Conservation (phyloP, 1,140 invertebrate species). For the Nylanderia fulva region DNA sequence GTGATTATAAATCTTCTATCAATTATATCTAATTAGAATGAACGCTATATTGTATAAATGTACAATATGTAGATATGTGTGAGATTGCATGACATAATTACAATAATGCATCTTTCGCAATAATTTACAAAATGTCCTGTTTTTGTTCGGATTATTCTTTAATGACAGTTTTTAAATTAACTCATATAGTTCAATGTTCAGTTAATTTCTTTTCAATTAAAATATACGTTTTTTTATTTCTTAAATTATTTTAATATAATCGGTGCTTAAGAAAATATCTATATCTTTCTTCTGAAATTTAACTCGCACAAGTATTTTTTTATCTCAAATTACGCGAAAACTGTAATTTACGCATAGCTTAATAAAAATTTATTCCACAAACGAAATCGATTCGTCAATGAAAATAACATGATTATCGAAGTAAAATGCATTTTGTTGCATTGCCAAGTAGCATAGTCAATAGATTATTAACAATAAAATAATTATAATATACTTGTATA, state of each 20-base stretch:
- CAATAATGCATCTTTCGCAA: background rate
- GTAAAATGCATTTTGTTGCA: background rate
- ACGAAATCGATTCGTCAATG: background rate
- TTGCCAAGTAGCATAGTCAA: background rate
- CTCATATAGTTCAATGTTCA: too few species aligned
- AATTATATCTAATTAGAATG: background rate
- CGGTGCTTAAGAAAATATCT: background rate
- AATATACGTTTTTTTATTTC: background rate
- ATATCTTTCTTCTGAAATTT: background rate
- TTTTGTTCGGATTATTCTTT: background rate
- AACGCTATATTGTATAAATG: background rate
- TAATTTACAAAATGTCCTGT: background rate
- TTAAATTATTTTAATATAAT: too few species aligned
- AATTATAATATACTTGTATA: slow-evolving; percentile 33
- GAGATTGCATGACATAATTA: background rate
- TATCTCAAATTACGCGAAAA: background rate
- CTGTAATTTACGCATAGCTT: background rate
- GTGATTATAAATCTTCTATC: background rate
- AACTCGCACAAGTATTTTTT: background rate
- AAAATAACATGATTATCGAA: slow-evolving; percentile 12
- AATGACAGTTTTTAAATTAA: background rate
- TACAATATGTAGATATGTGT: background rate
- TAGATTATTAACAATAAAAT: slow-evolving; percentile 7
- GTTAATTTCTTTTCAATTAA: slow-evolving; percentile 1
- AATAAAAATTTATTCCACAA: background rate